Conservation (phyloP, 35 echinoderm and acorn worm species). For the Amphiura filiformis region DNA sequence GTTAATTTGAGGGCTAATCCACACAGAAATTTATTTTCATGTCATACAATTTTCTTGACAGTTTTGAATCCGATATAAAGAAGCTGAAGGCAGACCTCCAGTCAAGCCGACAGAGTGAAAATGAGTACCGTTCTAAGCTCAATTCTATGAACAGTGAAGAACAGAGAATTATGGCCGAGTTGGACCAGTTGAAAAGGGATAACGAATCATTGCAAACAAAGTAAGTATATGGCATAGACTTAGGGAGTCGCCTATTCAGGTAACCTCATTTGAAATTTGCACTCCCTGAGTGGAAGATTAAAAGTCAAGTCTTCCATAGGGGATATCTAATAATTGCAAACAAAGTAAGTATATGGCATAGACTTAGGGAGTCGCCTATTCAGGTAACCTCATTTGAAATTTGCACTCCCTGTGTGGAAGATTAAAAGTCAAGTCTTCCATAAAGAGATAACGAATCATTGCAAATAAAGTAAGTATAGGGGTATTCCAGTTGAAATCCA, state of each 20-base stretch:
- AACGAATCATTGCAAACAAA: constrained; percentile 90
- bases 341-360: constrained; percentile 57
- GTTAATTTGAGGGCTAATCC: too few relatives aligned
- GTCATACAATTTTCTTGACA: too few relatives aligned
- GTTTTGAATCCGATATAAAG: constrained; percentile 54
- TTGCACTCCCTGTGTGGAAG: too few relatives aligned
- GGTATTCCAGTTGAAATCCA: too few relatives aligned
- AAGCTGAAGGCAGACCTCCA: constrained; percentile 92
- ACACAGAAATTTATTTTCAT: too few relatives aligned
- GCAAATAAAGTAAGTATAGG: constrained; percentile 76
- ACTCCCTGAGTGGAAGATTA: too few relatives aligned
- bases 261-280: too few relatives aligned
- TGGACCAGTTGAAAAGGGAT: constrained; percentile 81
- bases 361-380: neutral
- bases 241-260: too few relatives aligned
- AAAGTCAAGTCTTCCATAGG: too few relatives aligned
- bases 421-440: too few relatives aligned
- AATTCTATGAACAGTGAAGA: constrained; percentile 57
- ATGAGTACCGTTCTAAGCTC: constrained; percentile 55
- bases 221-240: constrained; percentile 41
- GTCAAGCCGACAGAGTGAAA: constrained; percentile 75
- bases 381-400: too few relatives aligned
- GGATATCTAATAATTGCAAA: constrained; percentile 88
- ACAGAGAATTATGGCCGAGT: constrained; percentile 50
- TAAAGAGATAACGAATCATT: constrained; percentile 85